Percentiles rank a stretch among this genome's conserved stretches.
These are phyloP conservation scores for Coracias cyanogaster DNA, from an alignment of 2,797 vertebrate genomes.

Conservation along the genomic window DNA sequence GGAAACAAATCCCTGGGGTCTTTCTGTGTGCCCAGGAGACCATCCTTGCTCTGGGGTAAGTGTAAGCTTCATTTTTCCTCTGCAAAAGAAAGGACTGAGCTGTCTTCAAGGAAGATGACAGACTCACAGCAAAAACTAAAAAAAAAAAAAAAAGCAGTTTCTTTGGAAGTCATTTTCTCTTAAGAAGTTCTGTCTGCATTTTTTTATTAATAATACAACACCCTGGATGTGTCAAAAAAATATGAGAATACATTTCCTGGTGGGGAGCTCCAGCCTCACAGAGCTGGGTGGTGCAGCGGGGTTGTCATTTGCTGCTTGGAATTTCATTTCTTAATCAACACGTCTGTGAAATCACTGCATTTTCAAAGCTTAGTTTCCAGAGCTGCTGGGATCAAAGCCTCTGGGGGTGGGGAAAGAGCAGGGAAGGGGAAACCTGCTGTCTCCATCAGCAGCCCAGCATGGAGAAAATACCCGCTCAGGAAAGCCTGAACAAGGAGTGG, in stretches of 20 bases:
- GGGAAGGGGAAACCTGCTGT: background rate
- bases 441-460: background rate
- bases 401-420: background rate
- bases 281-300: background rate
- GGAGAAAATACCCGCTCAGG: background rate
- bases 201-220: conserved; percentile 66
- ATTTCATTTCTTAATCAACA: conserved; percentile 67
- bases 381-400: conserved; percentile 62
- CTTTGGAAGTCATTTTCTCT: conserved; percentile 40
- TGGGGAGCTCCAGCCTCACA: conserved; percentile 30
- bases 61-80: background rate
- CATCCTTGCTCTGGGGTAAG: background rate
- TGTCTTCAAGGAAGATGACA: background rate
- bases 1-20: background rate
- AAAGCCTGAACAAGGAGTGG: background rate
- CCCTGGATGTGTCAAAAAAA: conserved; percentile 58
- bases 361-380: conserved; percentile 62
- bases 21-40: background rate
- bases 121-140: background rate
- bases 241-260: conserved; percentile 47
- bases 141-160: background rate
- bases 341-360: conserved; percentile 27
- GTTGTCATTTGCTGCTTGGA: conserved; percentile 58
- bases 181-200: conserved; percentile 61
- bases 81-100: background rate